Conservation (phyloP, 2,113 vertebrate species). For the Phalacrocorax aristotelis region DNA sequence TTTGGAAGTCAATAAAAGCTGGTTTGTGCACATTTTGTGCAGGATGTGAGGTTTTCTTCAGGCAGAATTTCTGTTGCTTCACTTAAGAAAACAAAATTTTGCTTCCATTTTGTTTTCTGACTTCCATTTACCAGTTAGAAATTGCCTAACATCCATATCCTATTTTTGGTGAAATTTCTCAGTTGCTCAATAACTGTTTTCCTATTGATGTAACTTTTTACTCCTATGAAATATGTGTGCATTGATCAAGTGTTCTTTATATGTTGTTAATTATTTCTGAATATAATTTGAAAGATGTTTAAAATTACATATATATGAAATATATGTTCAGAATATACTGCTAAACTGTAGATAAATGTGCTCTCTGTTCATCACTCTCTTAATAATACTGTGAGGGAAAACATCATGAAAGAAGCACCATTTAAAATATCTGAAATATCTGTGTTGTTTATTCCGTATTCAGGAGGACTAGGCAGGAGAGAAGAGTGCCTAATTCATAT, state of each 20-base stretch:
- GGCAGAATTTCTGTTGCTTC: neutral
- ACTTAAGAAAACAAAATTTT: neutral
- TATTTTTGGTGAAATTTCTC: neutral
- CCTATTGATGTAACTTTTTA: neutral
- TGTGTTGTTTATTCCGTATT: constrained; percentile 71
- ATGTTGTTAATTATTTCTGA: neutral
- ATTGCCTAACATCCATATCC: neutral
- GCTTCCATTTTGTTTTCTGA: neutral
- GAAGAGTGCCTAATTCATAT: constrained; percentile 81
- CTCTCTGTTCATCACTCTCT: neutral
- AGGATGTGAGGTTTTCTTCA: neutral
- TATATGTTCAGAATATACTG: neutral
- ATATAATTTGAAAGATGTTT: neutral
- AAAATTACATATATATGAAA: neutral
- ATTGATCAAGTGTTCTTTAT: neutral
- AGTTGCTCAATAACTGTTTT: neutral
- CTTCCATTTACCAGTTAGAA: neutral
- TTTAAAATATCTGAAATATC: constrained; percentile 54
- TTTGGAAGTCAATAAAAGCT: neutral
- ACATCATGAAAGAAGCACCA: neutral
- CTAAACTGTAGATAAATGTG: neutral
- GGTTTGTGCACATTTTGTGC: neutral
- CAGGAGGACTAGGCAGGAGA: constrained; percentile 79
- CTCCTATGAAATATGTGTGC: neutral
- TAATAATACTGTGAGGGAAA: neutral